Evolutionary conservation across 2,888 invertebrate genomes (phyloP), one percentile per base, ranked within the genome.

Genomic region (Dioctria linearis): DNA sequence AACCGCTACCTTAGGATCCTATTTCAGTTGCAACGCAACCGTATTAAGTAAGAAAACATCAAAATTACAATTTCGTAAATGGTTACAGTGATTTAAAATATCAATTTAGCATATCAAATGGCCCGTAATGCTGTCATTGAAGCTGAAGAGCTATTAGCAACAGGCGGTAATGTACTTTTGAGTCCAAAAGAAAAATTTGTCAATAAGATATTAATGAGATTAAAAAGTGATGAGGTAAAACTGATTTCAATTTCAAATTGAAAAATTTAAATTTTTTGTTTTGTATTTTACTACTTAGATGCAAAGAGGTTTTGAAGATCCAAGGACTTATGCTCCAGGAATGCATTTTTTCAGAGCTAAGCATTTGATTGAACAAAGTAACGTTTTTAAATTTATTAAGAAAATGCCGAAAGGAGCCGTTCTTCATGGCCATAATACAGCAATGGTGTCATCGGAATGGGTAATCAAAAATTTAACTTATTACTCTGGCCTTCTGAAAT

Each of bases 331-430:
- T 84, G 86, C 90, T 13, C 91, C 92, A 0, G 88, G 90, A 0
- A 86, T 88, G 81, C 92, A 92, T 85, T 93, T 93, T 83, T 90
- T 93, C 80, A 86, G 89, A 9, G 89, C 90, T 0, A 91, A 89
- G 81, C 79, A 86, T 0, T 83, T 89, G 2, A 91, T 93, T 25
- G 90, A 92, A 40, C 85, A 87, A 4, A 92, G 92, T 0, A 85
- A 88, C 51, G 90, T 93, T 0, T 93, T 91, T 83, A 85, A 90
- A 71, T 88, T 93, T 4, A 89, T 93, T 4, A 87, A 89, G 76
- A 86, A 87, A 80, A 88, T 93, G 87, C 93, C 93, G 0, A 93
- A 89, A 61, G 88, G 92, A 3, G 90, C 90, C 0, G 88, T 90
- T 0, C 86, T 93, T 0, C 93, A 93, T 84, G 86, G 88, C 0